Percentiles rank a stretch among this genome's conserved stretches.
phyloP scores from a whole-genome alignment of 2,888 invertebrate species.

The Ochropacha duplaris region DNA sequence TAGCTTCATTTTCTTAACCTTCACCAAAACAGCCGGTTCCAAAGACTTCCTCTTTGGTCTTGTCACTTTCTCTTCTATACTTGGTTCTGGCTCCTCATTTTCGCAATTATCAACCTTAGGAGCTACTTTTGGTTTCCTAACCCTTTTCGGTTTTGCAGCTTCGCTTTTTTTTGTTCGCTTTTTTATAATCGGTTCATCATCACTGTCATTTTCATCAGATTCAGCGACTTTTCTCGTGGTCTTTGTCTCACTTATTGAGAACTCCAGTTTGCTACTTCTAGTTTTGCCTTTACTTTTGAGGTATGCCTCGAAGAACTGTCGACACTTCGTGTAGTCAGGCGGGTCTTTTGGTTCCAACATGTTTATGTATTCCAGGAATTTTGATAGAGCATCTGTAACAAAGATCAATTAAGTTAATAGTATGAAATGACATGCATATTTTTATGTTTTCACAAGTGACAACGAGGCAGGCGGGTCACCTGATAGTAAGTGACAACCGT shows the following conservation, averaged over 20 bases:
- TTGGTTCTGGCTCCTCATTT: conserved; percentile 49
- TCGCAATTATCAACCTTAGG: conserved; percentile 45
- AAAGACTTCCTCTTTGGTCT: conserved; percentile 53
- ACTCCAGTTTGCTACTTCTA: conserved; percentile 83
- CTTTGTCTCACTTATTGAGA: conserved; percentile 53
- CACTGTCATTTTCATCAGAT: conserved; percentile 18
- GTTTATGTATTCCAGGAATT: conserved; percentile 87
- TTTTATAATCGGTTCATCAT: conserved; percentile 21
- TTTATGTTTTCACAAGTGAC: no score
- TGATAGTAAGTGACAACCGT: no score
- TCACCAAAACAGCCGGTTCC: conserved; percentile 56
- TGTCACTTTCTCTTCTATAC: conserved; percentile 33
- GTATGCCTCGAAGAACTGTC: conserved; percentile 85
- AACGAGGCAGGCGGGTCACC: no score
- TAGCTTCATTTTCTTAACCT: conserved; percentile 60
- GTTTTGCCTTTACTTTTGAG: conserved; percentile 84
- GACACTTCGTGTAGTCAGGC: conserved; percentile 89
- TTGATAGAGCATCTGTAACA: conserved; percentile 82
- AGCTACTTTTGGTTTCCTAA: conserved; percentile 31
- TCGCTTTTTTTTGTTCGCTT: conserved; percentile 26
- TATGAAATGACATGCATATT: no score
- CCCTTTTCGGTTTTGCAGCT: conserved; percentile 26
- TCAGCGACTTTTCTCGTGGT: conserved; percentile 35
- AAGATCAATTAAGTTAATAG: no score
- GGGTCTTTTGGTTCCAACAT: conserved; percentile 86